Base-by-base conservation (phyloP, 2,113 vertebrate genomes). In the Etheostoma spectabile region DNA sequence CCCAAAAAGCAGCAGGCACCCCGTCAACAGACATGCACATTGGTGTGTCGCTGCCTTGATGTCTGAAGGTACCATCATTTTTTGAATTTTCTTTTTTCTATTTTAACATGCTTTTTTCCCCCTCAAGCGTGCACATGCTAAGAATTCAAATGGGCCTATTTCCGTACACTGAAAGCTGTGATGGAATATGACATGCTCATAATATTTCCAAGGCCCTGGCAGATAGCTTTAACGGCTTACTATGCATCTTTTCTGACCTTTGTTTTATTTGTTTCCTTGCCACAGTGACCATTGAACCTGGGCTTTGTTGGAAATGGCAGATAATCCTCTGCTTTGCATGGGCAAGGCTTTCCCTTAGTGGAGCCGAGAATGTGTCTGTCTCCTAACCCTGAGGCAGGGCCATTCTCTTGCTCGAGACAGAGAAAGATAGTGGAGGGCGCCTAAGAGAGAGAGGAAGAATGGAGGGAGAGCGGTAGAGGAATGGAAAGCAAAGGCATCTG, bases 281-380 rank as follows among this genome's bases (percentile, higher is more conserved):
- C 83, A 21, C 84, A 1, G 53, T 87, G 91, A 93, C 91, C 89
- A 18, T 65, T 91, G 92, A 91, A 88, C 92, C 85, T n/a, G 71
- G 38, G 53, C 89, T 74, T 83, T 70, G 86, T 88, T 56, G 77
- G 74, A 86, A 90, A 87, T 80, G 88, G 86, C 89, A 89, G 92
- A 91, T 93, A 91, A 93, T 92, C 87, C 91, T 76, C 92, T 91
- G 89, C 88, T 93, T 91, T 93, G 92, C 91, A 92, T 93, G 92
- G 81, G 76, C 84, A 21, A 66, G 59, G 85, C 82, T 85, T 80
- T 71, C 70, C 67, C 68, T 73, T 69, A 21, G 0, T 2, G 4
- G 46, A 75, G 73, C 79, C 10, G 75, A 82, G 86, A 82, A 84
- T 63, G 84, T 85, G 86, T 92, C 84, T 91, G 79, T 92, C 87